phyloP scores from a whole-genome alignment of 2,888 invertebrate genomes.

The Xylota sylvarum region DNA sequence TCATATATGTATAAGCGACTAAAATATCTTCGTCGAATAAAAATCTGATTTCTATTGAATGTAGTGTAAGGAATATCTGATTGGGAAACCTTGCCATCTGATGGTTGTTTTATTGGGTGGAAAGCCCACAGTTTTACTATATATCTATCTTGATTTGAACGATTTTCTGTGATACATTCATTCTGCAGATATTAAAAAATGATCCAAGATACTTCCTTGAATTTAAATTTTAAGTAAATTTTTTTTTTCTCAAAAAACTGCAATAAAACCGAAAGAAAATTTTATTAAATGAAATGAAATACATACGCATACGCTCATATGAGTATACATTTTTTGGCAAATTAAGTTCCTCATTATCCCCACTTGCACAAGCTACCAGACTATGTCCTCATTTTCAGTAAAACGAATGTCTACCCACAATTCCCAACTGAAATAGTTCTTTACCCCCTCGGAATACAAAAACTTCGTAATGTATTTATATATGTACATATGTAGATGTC shows the following conservation, averaged over 20 bases:
- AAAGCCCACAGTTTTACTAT: too few species aligned
- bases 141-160: too few species aligned
- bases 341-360: conserved; percentile 39
- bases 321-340: conserved; percentile 3
- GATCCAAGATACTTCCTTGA: too few species aligned
- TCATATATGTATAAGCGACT: too few species aligned
- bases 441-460: conserved; percentile 21
- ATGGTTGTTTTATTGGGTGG: too few species aligned
- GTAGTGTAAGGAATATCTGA: too few species aligned
- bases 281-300: conserved; percentile 3
- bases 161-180: too few species aligned
- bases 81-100: too few species aligned
- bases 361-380: conserved; percentile 12
- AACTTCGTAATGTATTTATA: neutral
- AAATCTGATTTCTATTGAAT: too few species aligned
- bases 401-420: conserved; percentile 6
- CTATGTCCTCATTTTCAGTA: conserved; percentile 3
- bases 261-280: neutral
- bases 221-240: too few species aligned
- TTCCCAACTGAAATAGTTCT: neutral
- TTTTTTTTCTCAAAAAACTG: neutral
- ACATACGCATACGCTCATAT: neutral
- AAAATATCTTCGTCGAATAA: too few species aligned
- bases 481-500: conserved; percentile 2
- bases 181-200: too few species aligned